These are phyloP conservation scores for Polypterus senegalus DNA, from an alignment of 2,113 vertebrate genomes.

Conservation along the genomic window DNA sequence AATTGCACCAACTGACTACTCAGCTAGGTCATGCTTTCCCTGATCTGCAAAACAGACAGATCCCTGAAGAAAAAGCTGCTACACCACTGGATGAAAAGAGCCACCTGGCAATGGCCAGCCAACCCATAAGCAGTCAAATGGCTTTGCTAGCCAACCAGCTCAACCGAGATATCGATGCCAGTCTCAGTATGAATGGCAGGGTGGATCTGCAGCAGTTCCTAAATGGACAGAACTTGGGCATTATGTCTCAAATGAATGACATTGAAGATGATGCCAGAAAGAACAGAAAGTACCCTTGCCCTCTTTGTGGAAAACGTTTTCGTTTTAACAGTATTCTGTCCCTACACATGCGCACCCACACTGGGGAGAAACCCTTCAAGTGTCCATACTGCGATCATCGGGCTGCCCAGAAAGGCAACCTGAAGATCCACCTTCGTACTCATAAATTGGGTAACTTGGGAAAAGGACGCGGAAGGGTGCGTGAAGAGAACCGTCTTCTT, in stretches of 20 bases:
- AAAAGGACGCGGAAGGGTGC: slow-evolving; percentile 87
- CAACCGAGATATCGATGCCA: slow-evolving; percentile 80
- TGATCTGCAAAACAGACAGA: slow-evolving; percentile 78
- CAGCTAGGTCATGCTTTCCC: slow-evolving; percentile 95
- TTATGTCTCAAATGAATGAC: slow-evolving; percentile 98
- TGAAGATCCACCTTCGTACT: slow-evolving; percentile 96
- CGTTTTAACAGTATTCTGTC: slow-evolving; percentile 98
- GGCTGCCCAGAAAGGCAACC: slow-evolving; percentile 92
- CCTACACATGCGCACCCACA: slow-evolving; percentile 95
- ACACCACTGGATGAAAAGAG: slow-evolving; percentile 80
- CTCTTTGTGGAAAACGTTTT: slow-evolving; percentile 91
- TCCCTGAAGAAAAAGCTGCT: slow-evolving; percentile 72
- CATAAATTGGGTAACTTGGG: slow-evolving; percentile 94
- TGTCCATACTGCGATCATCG: slow-evolving; percentile 96
- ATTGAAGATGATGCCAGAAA: slow-evolving; percentile 95
- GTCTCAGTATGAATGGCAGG: slow-evolving; percentile 72
- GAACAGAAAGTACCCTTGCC: slow-evolving; percentile 93
- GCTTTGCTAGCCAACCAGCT: slow-evolving; percentile 87
- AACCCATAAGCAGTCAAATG: slow-evolving; percentile 93
- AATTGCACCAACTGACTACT: slow-evolving; percentile 89
- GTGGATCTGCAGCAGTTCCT: slow-evolving; percentile 96
- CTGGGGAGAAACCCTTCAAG: slow-evolving; percentile 96
- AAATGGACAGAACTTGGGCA: slow-evolving; percentile 92
- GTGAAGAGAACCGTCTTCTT: slow-evolving; percentile 88
- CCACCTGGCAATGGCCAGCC: slow-evolving; percentile 73